Evolutionary conservation across 1,140 invertebrate species (phyloP).

Genomic region (Dreissena polymorpha): DNA sequence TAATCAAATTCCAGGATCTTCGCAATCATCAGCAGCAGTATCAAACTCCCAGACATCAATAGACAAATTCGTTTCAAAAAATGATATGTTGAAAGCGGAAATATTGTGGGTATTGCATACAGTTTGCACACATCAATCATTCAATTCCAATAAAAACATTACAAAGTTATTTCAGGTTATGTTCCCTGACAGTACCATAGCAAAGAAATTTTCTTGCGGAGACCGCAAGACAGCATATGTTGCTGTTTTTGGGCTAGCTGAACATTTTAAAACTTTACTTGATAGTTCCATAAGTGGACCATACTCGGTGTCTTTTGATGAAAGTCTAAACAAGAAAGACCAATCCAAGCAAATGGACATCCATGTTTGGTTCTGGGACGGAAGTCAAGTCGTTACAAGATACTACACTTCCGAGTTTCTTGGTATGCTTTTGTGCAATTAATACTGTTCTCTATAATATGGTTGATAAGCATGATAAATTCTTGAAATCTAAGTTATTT

Average conservation of each 20-base stretch:
- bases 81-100: slow-evolving; percentile 29
- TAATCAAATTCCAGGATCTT: no score
- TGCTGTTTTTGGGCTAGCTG: slow-evolving; percentile 54
- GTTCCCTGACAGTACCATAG: slow-evolving; percentile 38
- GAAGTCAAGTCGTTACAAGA: slow-evolving; percentile 44
- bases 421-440: slow-evolving; percentile 10
- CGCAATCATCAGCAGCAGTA: no score
- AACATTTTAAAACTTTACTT: slow-evolving; percentile 43
- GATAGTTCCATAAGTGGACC: not conserved
- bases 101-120: slow-evolving; percentile 34
- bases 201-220: no score
- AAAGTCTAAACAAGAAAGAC: slow-evolving; percentile 49
- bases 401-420: slow-evolving; percentile 57
- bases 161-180: slow-evolving; percentile 27
- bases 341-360: slow-evolving; percentile 64
- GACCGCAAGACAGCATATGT: slow-evolving; percentile 56
- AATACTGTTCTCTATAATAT: not conserved
- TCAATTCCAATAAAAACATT: slow-evolving; percentile 35
- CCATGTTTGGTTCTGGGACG: slow-evolving; percentile 47
- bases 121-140: slow-evolving; percentile 10
- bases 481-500: not conserved
- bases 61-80: not conserved
- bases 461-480: not conserved
- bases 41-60: not conserved
- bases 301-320: slow-evolving; percentile 57